phyloP scores from a whole-genome alignment of 1,140 invertebrate genomes.

The Lordiphosa collinella region DNA sequence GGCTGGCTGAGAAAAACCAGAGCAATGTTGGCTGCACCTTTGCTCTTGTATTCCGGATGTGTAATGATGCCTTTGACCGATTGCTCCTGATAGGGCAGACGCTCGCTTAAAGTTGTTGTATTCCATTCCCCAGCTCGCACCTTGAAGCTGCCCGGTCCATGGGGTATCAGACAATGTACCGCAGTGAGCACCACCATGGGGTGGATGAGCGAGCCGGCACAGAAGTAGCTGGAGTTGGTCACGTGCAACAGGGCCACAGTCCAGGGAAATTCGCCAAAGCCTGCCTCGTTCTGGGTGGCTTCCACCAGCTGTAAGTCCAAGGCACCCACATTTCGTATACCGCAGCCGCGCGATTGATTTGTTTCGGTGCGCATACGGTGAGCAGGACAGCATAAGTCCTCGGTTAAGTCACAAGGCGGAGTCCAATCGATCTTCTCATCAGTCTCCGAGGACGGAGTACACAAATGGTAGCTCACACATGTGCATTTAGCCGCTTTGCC shows the following conservation, averaged over 20 bases:
- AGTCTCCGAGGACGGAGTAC: slow-evolving; percentile 79
- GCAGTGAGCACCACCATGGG: slow-evolving; percentile 85
- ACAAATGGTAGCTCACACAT: slow-evolving; percentile 82
- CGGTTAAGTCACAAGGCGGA: slow-evolving; percentile 72
- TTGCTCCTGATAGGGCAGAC: slow-evolving; percentile 83
- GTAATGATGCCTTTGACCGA: slow-evolving; percentile 81
- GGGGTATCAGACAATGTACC: slow-evolving; percentile 84
- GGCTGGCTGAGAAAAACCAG: slow-evolving; percentile 82
- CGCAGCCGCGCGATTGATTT: slow-evolving; percentile 77
- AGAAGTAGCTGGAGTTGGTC: slow-evolving; percentile 84
- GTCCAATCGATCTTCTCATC: slow-evolving; percentile 76
- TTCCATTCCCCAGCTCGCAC: slow-evolving; percentile 88
- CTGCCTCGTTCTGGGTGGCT: slow-evolving; percentile 81
- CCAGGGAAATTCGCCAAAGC: slow-evolving; percentile 92
- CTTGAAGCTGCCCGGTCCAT: slow-evolving; percentile 80
- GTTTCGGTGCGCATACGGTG: slow-evolving; percentile 53
- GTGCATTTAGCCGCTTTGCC: slow-evolving; percentile 68
- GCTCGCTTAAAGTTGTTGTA: slow-evolving; percentile 84
- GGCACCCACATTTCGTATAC: slow-evolving; percentile 80
- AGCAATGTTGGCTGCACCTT: slow-evolving; percentile 81
- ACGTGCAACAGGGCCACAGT: slow-evolving; percentile 89
- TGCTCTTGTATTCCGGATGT: slow-evolving; percentile 81
- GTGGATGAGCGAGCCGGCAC: slow-evolving; percentile 86
- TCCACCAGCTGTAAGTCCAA: slow-evolving; percentile 81
- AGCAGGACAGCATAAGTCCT: slow-evolving; percentile 79